phyloP scores from a whole-genome alignment of 2,888 invertebrate species.

The Eupithecia centaureata region DNA sequence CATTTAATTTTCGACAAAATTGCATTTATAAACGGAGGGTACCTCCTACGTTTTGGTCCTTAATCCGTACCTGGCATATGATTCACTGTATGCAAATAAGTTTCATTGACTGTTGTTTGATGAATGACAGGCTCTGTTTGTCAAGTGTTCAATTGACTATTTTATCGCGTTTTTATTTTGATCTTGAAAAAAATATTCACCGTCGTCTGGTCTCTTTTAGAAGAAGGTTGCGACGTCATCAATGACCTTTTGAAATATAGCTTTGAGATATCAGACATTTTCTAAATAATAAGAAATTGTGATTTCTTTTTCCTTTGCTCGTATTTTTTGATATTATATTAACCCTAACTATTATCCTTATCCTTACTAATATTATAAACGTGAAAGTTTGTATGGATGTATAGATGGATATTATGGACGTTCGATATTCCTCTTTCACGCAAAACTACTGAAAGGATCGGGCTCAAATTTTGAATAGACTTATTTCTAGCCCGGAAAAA shows the following conservation, averaged over 20 bases:
- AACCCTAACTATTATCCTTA: no score
- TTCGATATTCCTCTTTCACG: no score
- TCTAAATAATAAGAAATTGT: background rate
- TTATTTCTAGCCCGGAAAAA: no score
- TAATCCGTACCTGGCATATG: conserved; percentile 38
- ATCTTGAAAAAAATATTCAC: background rate
- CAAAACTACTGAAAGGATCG: no score
- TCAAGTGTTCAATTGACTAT: conserved; percentile 35
- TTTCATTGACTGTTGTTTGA: conserved; percentile 58
- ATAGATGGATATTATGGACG: no score
- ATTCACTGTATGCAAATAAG: conserved; percentile 63
- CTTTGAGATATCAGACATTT: background rate
- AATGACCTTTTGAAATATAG: conserved; percentile 1
- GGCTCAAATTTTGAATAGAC: no score
- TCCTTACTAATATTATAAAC: no score
- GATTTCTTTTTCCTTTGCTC: background rate
- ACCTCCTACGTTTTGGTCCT: conserved; percentile 3
- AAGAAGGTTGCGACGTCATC: background rate
- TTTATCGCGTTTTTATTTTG: background rate
- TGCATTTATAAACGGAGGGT: background rate
- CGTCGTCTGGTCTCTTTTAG: background rate
- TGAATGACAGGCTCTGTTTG: conserved; percentile 51
- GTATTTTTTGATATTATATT: background rate
- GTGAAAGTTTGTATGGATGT: no score
- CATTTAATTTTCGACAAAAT: background rate